These are phyloP conservation scores for Turritopsis dohrnii DNA, from an alignment of 30 jellyfish, hydroid and myxozoan genomes.

Conservation along the genomic window DNA sequence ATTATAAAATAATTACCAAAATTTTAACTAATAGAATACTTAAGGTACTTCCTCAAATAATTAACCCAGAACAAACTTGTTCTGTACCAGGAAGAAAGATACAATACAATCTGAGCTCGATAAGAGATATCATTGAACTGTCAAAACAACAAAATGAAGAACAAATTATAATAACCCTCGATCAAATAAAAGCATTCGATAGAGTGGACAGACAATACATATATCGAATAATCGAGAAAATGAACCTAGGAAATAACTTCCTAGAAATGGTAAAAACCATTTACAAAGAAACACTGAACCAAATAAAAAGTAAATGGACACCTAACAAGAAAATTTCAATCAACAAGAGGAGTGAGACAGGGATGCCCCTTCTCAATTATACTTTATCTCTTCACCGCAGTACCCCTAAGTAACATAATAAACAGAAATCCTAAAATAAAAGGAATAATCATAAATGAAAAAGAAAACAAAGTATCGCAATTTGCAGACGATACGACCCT, in stretches of 20 bases:
- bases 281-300: neutral
- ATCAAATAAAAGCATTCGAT: constrained; percentile 40
- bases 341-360: constrained; percentile 6
- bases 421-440: neutral
- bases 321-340: neutral
- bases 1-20: constrained; percentile 29
- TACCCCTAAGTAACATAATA: neutral
- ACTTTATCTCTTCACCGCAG: neutral
- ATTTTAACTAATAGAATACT: constrained; percentile 14
- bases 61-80: constrained; percentile 35
- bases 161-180: constrained; percentile 19
- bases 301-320: neutral
- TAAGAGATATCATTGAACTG: constrained; percentile 12
- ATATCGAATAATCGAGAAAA: neutral
- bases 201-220: constrained; percentile 34
- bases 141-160: neutral
- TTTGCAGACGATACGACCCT: constrained; percentile 20
- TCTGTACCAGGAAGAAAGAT: constrained; percentile 41
- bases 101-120: constrained; percentile 14
- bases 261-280: neutral
- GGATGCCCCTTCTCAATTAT: constrained; percentile 19
- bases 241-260: neutral
- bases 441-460: neutral
- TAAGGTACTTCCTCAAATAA: neutral
- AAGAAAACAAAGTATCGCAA: neutral